phyloP scores from a whole-genome alignment of 2,888 invertebrate genomes.

The Molorchus minor region DNA sequence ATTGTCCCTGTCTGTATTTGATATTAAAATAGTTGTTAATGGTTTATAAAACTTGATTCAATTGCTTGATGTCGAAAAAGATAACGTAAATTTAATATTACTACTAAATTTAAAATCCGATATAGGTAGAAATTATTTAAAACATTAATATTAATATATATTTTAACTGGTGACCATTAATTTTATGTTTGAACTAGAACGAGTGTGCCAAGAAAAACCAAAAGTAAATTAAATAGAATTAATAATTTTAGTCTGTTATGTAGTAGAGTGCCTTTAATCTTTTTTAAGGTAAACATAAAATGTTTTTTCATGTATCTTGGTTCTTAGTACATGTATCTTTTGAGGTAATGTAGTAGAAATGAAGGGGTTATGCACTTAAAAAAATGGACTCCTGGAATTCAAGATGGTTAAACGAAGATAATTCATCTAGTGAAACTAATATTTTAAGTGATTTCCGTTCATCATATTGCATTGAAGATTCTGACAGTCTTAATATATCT shows the following conservation, averaged over 20 bases:
- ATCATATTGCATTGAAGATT: constrained; percentile 6
- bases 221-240: too few species aligned
- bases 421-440: background rate
- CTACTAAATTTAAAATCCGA: constrained; percentile 10
- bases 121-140: too few species aligned
- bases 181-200: background rate
- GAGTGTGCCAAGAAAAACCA: constrained; percentile 9
- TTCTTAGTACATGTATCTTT: background rate
- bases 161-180: too few species aligned
- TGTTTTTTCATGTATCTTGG: background rate
- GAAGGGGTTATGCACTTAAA: constrained; percentile 19
- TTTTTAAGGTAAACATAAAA: constrained; percentile 4
- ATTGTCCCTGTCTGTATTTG: constrained; percentile 1
- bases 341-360: constrained; percentile 12
- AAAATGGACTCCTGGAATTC: constrained; percentile 31
- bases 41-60: too few species aligned
- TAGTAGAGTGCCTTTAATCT: too few species aligned
- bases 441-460: background rate
- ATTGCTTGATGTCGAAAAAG: constrained; percentile 4
- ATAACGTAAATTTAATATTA: constrained; percentile 1
- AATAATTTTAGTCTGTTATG: too few species aligned
- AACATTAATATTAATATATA: too few species aligned
- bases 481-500: constrained; percentile 22
- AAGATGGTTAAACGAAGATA: constrained; percentile 21
- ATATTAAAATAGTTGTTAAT: constrained; percentile 20